Base-by-base conservation (phyloP, 2,888 invertebrate genomes). In the Thymelicus acteon region DNA sequence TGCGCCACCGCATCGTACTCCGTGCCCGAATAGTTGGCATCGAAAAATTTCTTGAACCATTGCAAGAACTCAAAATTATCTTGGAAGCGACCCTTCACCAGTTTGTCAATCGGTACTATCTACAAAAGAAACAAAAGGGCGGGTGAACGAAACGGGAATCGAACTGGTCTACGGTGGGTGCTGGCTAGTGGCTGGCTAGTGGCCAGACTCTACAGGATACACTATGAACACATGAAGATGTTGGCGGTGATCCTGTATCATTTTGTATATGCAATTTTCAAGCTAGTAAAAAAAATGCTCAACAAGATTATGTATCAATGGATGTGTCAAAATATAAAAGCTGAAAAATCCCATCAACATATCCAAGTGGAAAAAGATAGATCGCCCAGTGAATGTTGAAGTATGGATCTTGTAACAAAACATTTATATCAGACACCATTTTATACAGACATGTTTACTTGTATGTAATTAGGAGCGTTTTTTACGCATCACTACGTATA, bases 21-120 rank as follows among this genome's bases (percentile, higher is more conserved):
- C 63, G 54, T 97, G 96, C 78, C 99, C 99, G 91, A 99, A 94
- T 99, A 99, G 95, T 99, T 99, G 79, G 99, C 99, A 95, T 99
- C 99, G 94, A 99, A 99, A 95, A 99, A 99, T 93, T 99, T 99
- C 96, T 99, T 99, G 95, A 99, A 99, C 99, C 99, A 99, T 95
- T 99, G 99, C 83, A 99, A 97, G 95, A 99, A 99, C 95, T 99
- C 99, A 96, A 99, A 99, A 95, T 99, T 99, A 95, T 99, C 99
- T 96, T 99, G 99, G 95, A 99, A 99, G 87, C 99, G 97, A 86
- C 98, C 99, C 94, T 99, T 99, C 91, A 99, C 98, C 95, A 99
- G 96, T 95, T 97, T 98, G 95, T 99, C 99, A 94, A 99, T 99
- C 79, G 99, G 98, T 93, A 99, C 98, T 88, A 99, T 98, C 99